Evolutionary conservation across 1,140 invertebrate genomes (phyloP), one percentile per base, ranked within the genome.

Genomic region (Dermatophagoides farinae): DNA sequence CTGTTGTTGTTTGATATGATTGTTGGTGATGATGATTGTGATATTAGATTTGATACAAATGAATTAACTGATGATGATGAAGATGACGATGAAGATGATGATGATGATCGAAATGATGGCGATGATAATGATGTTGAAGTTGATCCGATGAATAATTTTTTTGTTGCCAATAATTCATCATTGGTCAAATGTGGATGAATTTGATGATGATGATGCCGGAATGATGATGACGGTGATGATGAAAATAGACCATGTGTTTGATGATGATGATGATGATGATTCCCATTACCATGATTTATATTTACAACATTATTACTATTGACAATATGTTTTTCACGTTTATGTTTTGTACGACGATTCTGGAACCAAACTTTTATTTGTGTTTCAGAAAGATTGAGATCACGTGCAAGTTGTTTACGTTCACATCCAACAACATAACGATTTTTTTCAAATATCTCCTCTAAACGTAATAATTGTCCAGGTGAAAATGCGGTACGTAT

Each of bases 321-420:
- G 53, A 14, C 4, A 40, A 55, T 23, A 40, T 60, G 58, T 41
- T 60, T 60, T 23, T 47, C 58, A 14, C 58, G 58, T 38, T 60
- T 60, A 37, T 60, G 58, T 76, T 95, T 95, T 63, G 95, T 96
- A 25, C 91, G 77, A 23, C 91, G 76, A 71, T 96, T 96, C 44
- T 68, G 91, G 70, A 95, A 96, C 90, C 91, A 95, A 0, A 96
- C 90, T 73, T 96, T 96, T 0, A 95, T 88, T 77, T 90, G 86
- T 6, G 88, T 88, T 72, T 96, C 90, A 0, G 88, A 89, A 0
- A 97, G 75, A 61, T 86, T 81, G 0, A 96, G 75, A 0, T 84
- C 82, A 66, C 87, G 83, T 0, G 90, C 89, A 44, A 96, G 74
- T 67, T 91, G 88, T 0, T 89, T 75, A 64, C 91, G 73, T 71